These are phyloP conservation scores for Isotomurus palustris DNA, from an alignment of 2,888 invertebrate genomes.

Conservation along the genomic window DNA sequence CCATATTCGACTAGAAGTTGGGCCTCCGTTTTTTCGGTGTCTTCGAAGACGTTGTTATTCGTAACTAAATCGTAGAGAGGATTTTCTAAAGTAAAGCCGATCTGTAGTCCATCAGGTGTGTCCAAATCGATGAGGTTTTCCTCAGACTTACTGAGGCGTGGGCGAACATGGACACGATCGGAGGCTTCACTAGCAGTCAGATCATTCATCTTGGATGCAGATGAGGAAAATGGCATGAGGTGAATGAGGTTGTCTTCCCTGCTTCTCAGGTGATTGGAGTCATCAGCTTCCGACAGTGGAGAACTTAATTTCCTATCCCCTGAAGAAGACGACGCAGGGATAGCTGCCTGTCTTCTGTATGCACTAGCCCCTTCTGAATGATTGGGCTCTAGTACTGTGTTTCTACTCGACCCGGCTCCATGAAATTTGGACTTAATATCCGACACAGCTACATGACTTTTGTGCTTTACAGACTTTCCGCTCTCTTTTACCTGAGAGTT, in stretches of 20 bases:
- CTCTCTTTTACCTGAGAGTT: slow-evolving; percentile 63
- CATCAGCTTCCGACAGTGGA: neutral
- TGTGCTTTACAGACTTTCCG: slow-evolving; percentile 65
- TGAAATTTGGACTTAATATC: slow-evolving; percentile 64
- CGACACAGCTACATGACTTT: slow-evolving; percentile 64
- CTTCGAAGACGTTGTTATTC: slow-evolving; percentile 44
- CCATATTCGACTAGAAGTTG: slow-evolving; percentile 44
- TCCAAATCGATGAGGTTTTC: slow-evolving; percentile 46
- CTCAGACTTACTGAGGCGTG: slow-evolving; percentile 44
- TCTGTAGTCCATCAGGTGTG: slow-evolving; percentile 40
- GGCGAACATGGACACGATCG: slow-evolving; percentile 26
- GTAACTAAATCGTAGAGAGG: slow-evolving; percentile 44
- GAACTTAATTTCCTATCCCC: neutral
- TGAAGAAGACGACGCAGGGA: slow-evolving; percentile 10
- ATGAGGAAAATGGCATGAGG: slow-evolving; percentile 35
- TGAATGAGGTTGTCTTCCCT: slow-evolving; percentile 42
- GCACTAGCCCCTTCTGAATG: slow-evolving; percentile 29
- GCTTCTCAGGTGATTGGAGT: slow-evolving; percentile 23
- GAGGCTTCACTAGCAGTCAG: slow-evolving; percentile 1
- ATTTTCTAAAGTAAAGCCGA: slow-evolving; percentile 42
- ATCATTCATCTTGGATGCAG: slow-evolving; percentile 39
- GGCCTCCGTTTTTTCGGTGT: slow-evolving; percentile 42
- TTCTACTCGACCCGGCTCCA: slow-evolving; percentile 34
- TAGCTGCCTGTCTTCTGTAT: slow-evolving; percentile 28
- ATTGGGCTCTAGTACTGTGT: slow-evolving; percentile 20